Base-by-base conservation (phyloP, 2,113 vertebrate species). In the Collichthys lucidus region DNA sequence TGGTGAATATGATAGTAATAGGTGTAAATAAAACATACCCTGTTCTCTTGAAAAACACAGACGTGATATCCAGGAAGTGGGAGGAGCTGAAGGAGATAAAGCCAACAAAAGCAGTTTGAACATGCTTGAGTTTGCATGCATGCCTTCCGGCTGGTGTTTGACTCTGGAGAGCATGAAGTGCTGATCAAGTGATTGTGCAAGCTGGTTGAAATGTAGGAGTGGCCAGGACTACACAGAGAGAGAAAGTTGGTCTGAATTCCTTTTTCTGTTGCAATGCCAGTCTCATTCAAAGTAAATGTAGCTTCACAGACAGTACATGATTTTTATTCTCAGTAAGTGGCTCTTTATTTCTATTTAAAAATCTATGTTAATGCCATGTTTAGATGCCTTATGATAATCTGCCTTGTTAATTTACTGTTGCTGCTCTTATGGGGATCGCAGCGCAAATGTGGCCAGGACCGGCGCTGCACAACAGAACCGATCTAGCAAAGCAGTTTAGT, bases 41-140 rank as follows among this genome's bases (percentile, higher is more conserved):
- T 0, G 12, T 56, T 56, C 26, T 59, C 52, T 59, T 4, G 7
- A 9, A 47, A 60, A 67, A 78, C 67, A 3, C 62, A 75, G 55
- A 22, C 9, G 6, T 40, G 52, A 35, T 24, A 59, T 79, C 26
- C 20, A 80, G 86, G 84, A 89, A 87, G 55, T 62, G 64, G 81
- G 78, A 76, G 75, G 72, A 20, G 68, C 75, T 57, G 24, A 3
- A 5, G n/a, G 26, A 14, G 40, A 11, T 75, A 24, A 66, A 4
- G 8, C 2, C 20, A 35, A 64, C 35, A 31, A 53, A 59, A 72
- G 64, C 60, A 72, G 35, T 40, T 49, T 52, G 52, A 60, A 75
- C 79, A 72, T 59, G 77, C 74, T 73, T 85, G 74, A 22, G 64
- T 86, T 71, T 81, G 76, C 49, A 65, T 81, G 56, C 42, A 11